phyloP scores from a whole-genome alignment of 2,888 invertebrate species.

The Halocaridina rubra region DNA sequence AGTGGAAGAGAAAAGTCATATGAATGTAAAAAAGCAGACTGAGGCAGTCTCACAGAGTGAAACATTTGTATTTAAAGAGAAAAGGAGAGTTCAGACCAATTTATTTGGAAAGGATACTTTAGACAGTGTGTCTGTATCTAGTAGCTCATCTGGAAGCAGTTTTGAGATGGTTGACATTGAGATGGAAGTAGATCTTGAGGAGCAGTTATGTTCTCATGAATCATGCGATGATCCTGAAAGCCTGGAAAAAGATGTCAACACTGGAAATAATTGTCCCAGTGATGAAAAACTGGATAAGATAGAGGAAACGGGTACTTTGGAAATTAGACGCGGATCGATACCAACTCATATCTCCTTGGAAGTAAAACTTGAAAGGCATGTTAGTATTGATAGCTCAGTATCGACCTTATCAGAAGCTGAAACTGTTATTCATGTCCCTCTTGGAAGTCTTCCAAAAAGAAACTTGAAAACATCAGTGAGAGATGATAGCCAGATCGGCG shows the following conservation, averaged over 20 bases:
- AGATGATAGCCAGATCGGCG: constrained; percentile 44
- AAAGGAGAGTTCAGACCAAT: no score
- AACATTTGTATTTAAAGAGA: no score
- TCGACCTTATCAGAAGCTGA: constrained; percentile 61
- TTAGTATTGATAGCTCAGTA: constrained; percentile 61
- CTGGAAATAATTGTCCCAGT: neutral
- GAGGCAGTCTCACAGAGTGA: no score
- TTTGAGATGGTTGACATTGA: constrained; percentile 49
- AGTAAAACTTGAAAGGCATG: constrained; percentile 51
- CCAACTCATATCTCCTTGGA: constrained; percentile 20
- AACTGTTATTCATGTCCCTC: constrained; percentile 55
- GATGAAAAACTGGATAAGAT: constrained; percentile 17
- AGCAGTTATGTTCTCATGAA: constrained; percentile 23
- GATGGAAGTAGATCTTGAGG: constrained; percentile 23
- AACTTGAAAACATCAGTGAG: neutral
- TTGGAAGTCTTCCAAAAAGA: constrained; percentile 25
- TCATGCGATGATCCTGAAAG: neutral
- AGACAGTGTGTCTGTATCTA: neutral
- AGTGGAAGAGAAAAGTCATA: no score
- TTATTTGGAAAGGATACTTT: no score
- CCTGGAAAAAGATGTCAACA: neutral
- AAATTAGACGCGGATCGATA: neutral
- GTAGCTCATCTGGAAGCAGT: constrained; percentile 30
- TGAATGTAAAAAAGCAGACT: no score
- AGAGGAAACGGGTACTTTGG: constrained; percentile 2